Evolutionary conservation across 2,797 vertebrate genomes (phyloP).

Genomic region (Acrossocheilus fasciatus): DNA sequence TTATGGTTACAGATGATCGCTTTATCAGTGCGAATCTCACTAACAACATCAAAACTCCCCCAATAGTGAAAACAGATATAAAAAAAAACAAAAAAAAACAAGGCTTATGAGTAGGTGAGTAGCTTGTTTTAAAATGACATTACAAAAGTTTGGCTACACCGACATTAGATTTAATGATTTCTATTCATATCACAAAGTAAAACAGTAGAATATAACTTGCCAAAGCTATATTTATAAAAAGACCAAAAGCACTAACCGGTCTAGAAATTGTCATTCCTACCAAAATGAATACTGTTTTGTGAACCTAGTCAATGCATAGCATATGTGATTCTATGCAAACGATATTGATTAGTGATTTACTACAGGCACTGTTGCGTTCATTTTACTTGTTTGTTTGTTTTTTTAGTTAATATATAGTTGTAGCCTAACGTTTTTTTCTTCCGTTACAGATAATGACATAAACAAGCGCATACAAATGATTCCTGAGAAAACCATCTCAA

Average conservation of each 20-base stretch:
- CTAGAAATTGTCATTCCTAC: neutral
- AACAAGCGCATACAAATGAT: neutral
- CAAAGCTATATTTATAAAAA: neutral
- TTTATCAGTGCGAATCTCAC: neutral
- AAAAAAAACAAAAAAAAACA: neutral
- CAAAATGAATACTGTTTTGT: neutral
- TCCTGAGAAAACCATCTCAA: neutral
- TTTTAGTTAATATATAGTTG: too few species aligned
- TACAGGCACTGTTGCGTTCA: neutral
- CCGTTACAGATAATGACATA: neutral
- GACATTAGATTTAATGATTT: neutral
- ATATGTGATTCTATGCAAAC: too few species aligned
- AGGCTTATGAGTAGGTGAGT: neutral
- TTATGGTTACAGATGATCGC: neutral
- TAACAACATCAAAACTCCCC: neutral
- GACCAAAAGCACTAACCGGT: neutral
- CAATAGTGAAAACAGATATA: too few species aligned
- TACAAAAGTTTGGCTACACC: neutral
- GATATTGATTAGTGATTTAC: neutral
- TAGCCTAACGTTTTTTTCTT: too few species aligned
- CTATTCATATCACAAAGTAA: neutral
- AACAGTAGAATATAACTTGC: neutral
- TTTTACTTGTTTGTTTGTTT: neutral
- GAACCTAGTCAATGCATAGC: neutral
- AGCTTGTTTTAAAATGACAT: neutral